phyloP scores from a whole-genome alignment of 2,797 vertebrate species.

The Calcarius lapponicus region DNA sequence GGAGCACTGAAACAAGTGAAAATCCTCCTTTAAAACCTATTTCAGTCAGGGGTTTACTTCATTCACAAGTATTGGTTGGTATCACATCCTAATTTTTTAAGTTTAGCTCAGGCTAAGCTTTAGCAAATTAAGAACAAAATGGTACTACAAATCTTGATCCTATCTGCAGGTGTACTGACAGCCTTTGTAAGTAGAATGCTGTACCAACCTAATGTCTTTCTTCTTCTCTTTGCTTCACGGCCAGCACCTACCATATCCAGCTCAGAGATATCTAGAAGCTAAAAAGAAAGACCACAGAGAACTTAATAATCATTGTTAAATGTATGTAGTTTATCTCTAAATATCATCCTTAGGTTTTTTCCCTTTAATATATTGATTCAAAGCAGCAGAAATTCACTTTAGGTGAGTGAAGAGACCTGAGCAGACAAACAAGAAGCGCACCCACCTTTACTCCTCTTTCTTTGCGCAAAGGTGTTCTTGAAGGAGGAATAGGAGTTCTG shows the following conservation, averaged over 20 bases:
- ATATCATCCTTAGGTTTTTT: background rate
- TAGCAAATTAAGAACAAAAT: background rate
- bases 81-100: background rate
- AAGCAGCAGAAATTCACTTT: background rate
- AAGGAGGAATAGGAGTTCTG: constrained; percentile 90
- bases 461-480: constrained; percentile 90
- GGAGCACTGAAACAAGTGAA: fast-evolving
- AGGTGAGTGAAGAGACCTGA: background rate
- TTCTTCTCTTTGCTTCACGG: constrained; percentile 93
- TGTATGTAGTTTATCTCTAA: background rate
- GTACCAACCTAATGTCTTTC: constrained; percentile 92
- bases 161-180: background rate
- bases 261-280: constrained; percentile 94
- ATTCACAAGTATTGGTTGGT: background rate
- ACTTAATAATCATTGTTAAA: background rate
- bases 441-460: constrained; percentile 96
- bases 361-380: background rate
- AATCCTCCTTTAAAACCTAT: background rate
- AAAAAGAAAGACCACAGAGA: background rate
- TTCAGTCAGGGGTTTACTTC: too few species aligned
- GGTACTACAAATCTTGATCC: background rate
- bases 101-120: background rate
- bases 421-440: background rate
- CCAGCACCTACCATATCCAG: constrained; percentile 92
- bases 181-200: background rate